Conservation (phyloP, 2,888 invertebrate species). For the Diarsia dahlii region DNA sequence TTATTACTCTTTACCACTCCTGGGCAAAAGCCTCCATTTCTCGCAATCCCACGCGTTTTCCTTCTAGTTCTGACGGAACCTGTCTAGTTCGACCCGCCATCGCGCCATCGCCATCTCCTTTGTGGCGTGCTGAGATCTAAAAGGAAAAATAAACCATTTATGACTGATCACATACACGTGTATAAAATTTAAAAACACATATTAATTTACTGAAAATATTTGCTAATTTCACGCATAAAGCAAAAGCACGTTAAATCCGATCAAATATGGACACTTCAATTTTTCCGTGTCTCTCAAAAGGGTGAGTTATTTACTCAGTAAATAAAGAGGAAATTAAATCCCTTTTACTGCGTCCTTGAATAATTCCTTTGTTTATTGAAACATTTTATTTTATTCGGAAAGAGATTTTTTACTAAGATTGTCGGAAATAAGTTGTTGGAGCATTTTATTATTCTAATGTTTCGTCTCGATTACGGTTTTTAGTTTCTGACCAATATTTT, state of each 20-base stretch:
- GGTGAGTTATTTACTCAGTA: constrained; percentile 46
- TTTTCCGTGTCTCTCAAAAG: constrained; percentile 28
- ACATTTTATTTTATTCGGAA: constrained; percentile 2
- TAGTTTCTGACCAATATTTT: no score
- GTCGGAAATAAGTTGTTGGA: neutral
- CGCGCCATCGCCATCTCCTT: no score
- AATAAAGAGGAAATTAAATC: constrained; percentile 43
- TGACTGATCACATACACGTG: neutral
- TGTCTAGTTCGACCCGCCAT: no score
- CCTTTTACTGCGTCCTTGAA: constrained; percentile 35
- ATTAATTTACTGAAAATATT: constrained; percentile 15
- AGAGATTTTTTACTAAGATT: constrained; percentile 3
- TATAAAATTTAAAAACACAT: constrained; percentile 13
- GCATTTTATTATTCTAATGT: neutral
- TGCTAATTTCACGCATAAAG: constrained; percentile 3
- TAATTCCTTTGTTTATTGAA: constrained; percentile 46
- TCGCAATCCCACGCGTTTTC: no score
- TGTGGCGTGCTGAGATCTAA: no score
- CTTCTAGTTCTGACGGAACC: no score
- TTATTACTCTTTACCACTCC: no score
- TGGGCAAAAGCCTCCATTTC: no score
- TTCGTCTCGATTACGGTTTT: neutral
- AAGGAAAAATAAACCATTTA: no score
- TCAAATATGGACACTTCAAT: constrained; percentile 34
- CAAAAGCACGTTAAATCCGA: constrained; percentile 34